A percentile compares a stretch with the other conserved stretches of the same genome.
Conservation (phyloP, 2,888 invertebrate genomes). For the Abscondita cerata region DNA sequence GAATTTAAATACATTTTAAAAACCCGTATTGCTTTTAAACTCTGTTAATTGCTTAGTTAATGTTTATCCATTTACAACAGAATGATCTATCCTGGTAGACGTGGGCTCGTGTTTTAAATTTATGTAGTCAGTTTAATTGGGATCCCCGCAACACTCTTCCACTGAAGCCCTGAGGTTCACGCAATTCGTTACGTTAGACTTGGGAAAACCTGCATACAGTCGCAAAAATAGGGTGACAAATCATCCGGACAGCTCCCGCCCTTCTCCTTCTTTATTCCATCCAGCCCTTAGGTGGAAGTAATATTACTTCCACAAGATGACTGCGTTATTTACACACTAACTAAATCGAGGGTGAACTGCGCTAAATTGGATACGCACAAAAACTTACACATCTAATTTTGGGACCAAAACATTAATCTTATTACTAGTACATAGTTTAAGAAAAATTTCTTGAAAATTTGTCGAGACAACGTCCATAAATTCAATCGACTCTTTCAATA, state of each 20-base stretch:
- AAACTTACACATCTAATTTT: conserved; percentile 38
- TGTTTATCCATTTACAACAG: conserved; percentile 38
- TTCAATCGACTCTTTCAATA: conserved; percentile 14
- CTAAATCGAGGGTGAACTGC: conserved; percentile 57
- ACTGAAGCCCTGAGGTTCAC: conserved; percentile 39
- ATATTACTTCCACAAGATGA: conserved; percentile 59
- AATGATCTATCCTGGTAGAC: conserved; percentile 51
- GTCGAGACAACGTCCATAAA: too few species aligned
- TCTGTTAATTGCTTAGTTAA: conserved; percentile 1
- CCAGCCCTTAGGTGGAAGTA: conserved; percentile 57
- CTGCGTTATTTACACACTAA: conserved; percentile 59
- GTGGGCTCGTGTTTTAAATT: conserved; percentile 51
- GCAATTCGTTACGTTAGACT: conserved; percentile 51
- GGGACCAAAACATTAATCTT: conserved; percentile 27
- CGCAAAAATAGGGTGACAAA: conserved; percentile 59
- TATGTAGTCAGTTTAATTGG: conserved; percentile 56
- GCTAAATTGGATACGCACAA: conserved; percentile 53
- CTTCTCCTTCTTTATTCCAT: conserved; percentile 53
- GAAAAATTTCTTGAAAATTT: neutral
- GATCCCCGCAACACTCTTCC: conserved; percentile 45
- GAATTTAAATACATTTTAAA: neutral
- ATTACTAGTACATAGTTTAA: conserved; percentile 8
- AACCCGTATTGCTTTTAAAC: neutral
- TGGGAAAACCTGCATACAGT: conserved; percentile 51
- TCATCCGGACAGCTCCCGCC: conserved; percentile 54